Evolutionary conservation across 2,113 vertebrate species (phyloP).

Genomic region (Microtus oregoni): DNA sequence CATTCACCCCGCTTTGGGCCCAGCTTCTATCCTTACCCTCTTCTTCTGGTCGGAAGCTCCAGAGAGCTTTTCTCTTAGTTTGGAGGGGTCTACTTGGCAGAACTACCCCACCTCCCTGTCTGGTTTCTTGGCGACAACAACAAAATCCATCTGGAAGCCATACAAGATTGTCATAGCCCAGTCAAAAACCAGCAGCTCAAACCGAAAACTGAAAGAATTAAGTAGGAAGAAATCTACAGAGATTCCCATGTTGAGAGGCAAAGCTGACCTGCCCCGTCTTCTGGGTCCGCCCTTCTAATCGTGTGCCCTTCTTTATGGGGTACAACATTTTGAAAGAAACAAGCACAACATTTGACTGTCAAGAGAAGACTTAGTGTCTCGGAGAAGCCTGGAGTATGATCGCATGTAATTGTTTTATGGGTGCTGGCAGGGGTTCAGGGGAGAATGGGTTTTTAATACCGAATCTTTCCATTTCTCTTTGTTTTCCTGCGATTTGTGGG

Average conservation of each 20-base stretch:
- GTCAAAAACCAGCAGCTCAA: neutral
- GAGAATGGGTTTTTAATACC: constrained; percentile 83
- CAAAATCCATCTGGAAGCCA: constrained; percentile 31
- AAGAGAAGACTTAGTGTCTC: constrained; percentile 77
- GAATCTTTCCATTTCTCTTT: constrained; percentile 82
- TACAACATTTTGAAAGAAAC: constrained; percentile 36
- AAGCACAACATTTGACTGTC: constrained; percentile 59
- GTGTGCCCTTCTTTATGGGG: neutral
- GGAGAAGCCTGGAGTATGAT: constrained; percentile 73
- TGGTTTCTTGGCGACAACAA: constrained; percentile 39
- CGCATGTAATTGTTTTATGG: constrained; percentile 81
- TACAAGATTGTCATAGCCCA: neutral
- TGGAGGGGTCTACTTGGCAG: neutral
- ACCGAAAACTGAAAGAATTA: too few species aligned
- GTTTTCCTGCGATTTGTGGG: constrained; percentile 80
- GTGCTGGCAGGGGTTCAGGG: constrained; percentile 78
- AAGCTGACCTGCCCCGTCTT: neutral
- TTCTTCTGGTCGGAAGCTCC: neutral
- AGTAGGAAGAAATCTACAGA: neutral
- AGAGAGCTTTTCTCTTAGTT: neutral
- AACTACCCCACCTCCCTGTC: neutral
- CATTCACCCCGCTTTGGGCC: neutral
- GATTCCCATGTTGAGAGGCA: neutral
- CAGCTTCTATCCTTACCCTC: neutral
- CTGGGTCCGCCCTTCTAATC: neutral